These are phyloP conservation scores for Thereva unica DNA, from an alignment of 2,888 invertebrate genomes.

Conservation along the genomic window DNA sequence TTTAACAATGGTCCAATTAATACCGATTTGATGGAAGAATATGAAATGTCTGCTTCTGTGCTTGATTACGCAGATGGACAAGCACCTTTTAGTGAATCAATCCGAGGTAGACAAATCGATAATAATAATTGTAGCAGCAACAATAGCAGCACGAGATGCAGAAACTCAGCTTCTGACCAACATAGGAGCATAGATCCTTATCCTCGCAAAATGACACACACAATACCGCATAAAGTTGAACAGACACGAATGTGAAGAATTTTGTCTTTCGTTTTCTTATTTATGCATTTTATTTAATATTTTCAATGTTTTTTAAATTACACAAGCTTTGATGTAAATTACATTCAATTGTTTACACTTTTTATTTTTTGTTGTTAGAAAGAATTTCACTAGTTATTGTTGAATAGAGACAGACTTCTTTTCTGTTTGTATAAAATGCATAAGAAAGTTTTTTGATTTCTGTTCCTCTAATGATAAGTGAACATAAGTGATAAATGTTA, in stretches of 20 bases:
- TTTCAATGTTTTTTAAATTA: background rate
- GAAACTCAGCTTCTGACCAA: background rate
- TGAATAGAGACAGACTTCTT: background rate
- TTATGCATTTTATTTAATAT: background rate
- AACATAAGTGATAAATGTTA: background rate
- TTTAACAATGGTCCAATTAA: background rate
- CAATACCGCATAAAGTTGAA: background rate
- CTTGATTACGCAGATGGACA: too few species aligned
- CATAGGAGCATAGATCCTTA: background rate
- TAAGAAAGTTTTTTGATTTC: too few species aligned
- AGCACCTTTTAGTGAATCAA: too few species aligned
- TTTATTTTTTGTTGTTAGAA: background rate
- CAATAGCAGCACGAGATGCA: background rate
- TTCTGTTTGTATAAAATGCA: background rate
- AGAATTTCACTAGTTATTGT: background rate
- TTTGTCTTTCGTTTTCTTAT: background rate
- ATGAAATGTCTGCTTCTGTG: too few species aligned
- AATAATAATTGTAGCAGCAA: background rate
- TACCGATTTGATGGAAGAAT: too few species aligned
- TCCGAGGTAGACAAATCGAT: too few species aligned
- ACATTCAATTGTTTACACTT: background rate
- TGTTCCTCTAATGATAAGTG: too few species aligned
- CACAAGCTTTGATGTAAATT: too few species aligned
- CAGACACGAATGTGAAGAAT: constrained; percentile 5
- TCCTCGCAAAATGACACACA: constrained; percentile 10